Base-by-base conservation (phyloP, 2,888 invertebrate genomes). In the Melipona bicolor region DNA sequence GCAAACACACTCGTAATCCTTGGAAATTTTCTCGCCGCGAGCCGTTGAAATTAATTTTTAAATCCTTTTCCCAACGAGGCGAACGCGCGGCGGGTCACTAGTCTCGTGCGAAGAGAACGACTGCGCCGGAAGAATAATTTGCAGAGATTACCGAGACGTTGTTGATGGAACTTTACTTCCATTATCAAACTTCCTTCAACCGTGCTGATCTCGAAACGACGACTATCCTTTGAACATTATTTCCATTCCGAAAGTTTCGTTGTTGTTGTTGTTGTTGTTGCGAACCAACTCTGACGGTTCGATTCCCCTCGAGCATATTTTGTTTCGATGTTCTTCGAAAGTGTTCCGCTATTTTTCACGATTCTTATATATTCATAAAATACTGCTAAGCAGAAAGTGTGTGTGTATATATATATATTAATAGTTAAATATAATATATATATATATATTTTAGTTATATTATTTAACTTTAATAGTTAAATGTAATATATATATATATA, bases 1-100 rank as follows among this genome's bases (percentile, higher is more conserved):
- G 6, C 17, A 32, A 32, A 52, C n/a, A 52, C n/a, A 59, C 17
- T 2, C 36, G 36, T 43, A 24, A 71, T 70, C 54, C 36, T 27
- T 61, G 1, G 43, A 19, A 59, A 61, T 61, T 50, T 75, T 52
- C n/a, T 27, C 36, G 36, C 62, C 9, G 17, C 19, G 36, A 77
- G 9, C 17, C 76, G 77, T 62, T 84, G 77, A 76, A 84, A 80
- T 87, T 75, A 77, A 80, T 75, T 67, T 79, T 79, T 50, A 65
- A 84, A 74, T 62, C 43, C 43, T 59, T 64, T 43, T 4, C 4
- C 3, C 32, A 11, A 19, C 19, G 32, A 21, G 32, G 5, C 21
- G 19, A 64, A 11, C 64, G 64, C 32, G 64, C 21, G n/a, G 21
- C 64, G 13, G 61, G 49, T 62, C n/a, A 49, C 49, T 62, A 49